Evolutionary conservation across 2,888 invertebrate genomes (phyloP), one percentile per base, ranked within the genome.

Genomic region (Cremastinae sp.): DNA sequence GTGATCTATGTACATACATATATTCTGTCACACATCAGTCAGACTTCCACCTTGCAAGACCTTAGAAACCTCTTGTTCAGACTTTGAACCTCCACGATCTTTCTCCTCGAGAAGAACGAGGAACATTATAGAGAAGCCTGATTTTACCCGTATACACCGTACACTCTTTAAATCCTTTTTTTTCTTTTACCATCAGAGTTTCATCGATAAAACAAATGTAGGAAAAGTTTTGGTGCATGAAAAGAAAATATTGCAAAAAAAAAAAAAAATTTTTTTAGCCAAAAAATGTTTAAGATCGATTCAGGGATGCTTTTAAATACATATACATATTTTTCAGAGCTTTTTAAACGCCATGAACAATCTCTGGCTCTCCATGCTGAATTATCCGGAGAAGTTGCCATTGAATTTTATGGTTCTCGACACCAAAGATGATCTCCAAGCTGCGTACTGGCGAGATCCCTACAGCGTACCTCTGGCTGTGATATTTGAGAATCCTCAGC

Each of bases 391-490:
- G 18, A 91, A 92, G 82, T 90, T 91, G 71, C 91, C 92, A 9
- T 92, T 95, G 83, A 91, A 91, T 81, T 95, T 94, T 92, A 89
- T 93, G 75, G 91, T 92, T 68, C 95, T 93, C 88, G 91, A 92
- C 80, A 92, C 93, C 78, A 92, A 92, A 78, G 93, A 93, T 49
- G 94, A 94, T 62, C 91, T 95, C 61, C 92, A 94, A 81, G 93
- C 93, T 43, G 93, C 93, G 0, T 95, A 95, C 86, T 93, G 93
- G 92, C 91, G 91, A 77, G 92, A 94, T 84, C 93, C 94, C 0
- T 90, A 90, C 78, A 91, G 92, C 80, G 94, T 95, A 80, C 94
- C 94, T n/a, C 91, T 95, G 55, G 94, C 94, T 10, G 92, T 95
- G 64, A 92, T 95, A 81, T 95, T 95, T 85, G 90, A 92, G 53